Conservation (phyloP, 2,888 invertebrate species). For the Athetis lepigone region DNA sequence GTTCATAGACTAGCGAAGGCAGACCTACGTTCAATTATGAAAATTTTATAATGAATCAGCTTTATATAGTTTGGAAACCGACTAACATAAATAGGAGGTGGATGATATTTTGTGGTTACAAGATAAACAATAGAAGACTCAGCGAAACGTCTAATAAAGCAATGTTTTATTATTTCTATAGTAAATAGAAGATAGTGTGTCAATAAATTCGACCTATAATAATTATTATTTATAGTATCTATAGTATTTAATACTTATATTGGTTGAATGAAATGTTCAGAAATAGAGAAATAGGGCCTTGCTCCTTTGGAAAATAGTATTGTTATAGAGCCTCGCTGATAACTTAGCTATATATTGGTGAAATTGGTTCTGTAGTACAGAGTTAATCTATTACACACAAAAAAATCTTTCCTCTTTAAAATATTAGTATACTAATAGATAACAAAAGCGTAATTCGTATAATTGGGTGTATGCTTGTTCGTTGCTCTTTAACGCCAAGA, state of each 20-base stretch:
- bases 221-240: constrained; percentile 16
- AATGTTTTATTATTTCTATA: neutral
- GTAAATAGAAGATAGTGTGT: neutral
- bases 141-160: neutral
- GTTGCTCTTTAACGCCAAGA: too few relatives aligned
- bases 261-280: too few relatives aligned
- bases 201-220: constrained; percentile 9
- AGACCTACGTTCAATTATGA: neutral
- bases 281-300: too few relatives aligned
- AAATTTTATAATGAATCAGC: neutral
- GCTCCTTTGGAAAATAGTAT: too few relatives aligned
- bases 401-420: too few relatives aligned
- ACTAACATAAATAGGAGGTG: neutral
- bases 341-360: too few relatives aligned
- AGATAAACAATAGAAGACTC: neutral
- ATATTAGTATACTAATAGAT: too few relatives aligned
- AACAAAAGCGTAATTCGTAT: too few relatives aligned
- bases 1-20: neutral
- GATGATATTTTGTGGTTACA: neutral
- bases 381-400: too few relatives aligned
- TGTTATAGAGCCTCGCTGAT: too few relatives aligned
- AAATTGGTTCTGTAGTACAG: too few relatives aligned
- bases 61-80: neutral
- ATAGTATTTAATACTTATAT: neutral
- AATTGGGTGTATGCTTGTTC: too few relatives aligned